These are phyloP conservation scores for Pterobdella sp. DNA, from an alignment of 2,888 invertebrate species.

Conservation along the genomic window DNA sequence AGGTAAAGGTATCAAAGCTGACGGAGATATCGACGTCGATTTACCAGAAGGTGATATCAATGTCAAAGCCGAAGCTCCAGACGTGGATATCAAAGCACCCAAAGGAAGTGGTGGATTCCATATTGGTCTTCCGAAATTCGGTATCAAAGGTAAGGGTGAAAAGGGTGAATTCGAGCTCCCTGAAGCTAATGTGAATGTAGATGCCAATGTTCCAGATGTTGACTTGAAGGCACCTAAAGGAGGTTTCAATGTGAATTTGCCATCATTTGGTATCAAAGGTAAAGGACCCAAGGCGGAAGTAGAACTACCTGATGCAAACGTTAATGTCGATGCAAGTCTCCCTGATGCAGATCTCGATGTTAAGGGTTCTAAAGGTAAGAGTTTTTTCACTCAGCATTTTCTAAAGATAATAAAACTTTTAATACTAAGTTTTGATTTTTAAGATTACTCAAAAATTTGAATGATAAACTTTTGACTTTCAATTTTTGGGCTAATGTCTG, in stretches of 20 bases:
- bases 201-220: conserved; percentile 17
- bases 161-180: conserved; percentile 20
- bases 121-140: conserved; percentile 10
- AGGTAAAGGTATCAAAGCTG: conserved; percentile 8
- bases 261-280: conserved; percentile 21
- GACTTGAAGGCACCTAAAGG: conserved; percentile 20
- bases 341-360: conserved; percentile 12
- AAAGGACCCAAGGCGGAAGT: conserved; percentile 18
- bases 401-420: background rate
- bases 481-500: background rate
- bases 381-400: no score
- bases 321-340: conserved; percentile 16
- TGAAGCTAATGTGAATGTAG: background rate
- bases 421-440: background rate
- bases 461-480: background rate
- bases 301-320: background rate
- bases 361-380: background rate
- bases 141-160: conserved; percentile 18
- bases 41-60: conserved; percentile 11
- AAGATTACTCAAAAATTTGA: background rate
- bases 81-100: conserved; percentile 10
- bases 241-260: conserved; percentile 16
- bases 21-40: conserved; percentile 11
- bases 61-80: background rate
- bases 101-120: conserved; percentile 17